Evolutionary conservation across 92 coral and sea anemone species (phyloP), one percentile per base, ranked within the genome.

Genomic region (Nematostella vectensis): DNA sequence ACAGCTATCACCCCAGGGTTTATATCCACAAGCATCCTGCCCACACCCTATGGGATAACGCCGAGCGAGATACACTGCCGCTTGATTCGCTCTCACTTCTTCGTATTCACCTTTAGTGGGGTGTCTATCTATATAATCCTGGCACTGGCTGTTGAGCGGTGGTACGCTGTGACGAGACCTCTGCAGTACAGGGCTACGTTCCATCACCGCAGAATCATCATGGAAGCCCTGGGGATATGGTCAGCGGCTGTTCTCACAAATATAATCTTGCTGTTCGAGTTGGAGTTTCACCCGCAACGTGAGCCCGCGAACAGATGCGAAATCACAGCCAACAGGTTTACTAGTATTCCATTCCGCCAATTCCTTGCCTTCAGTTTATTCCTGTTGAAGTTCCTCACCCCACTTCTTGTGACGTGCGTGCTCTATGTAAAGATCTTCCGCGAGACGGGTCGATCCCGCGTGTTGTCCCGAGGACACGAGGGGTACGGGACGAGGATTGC

Each of bases 101-200:
- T 69, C 12, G 64, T 71, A 19, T 76, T 76, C 25, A 62, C 67
- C 9, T 55, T 66, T 25, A 60, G 63, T 25, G 68, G 77, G 9
- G 52, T 72, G 2, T 76, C 83, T 3, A 50, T 76, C 47, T 70
- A 61, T n/a, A 76, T 76, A 23, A 62, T 64, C 12, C 57, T 60
- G 1, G 76, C 83, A 19, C 62, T 76, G 1, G 83, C 83, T 29
- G 43, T 54, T 1, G 83, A 76, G 23, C 63, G 83, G 39, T 76
- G 83, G 83, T 76, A 76, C 44, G 83, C 83, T 0, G 83, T 76
- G n/a, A 67, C 61, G 0, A 69, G 52, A 30, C 83, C 83, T 0
- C 63, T 76, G 0, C 61, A 69, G 11, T 76, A 76, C 57, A 65
- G 83, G 27, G 62, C 78, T 18, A 49, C 31, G 23, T 76, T 76